Evolutionary conservation across 1,140 invertebrate genomes (phyloP), one percentile per base, ranked within the genome.

Genomic region (Bicyclus anynana): DNA sequence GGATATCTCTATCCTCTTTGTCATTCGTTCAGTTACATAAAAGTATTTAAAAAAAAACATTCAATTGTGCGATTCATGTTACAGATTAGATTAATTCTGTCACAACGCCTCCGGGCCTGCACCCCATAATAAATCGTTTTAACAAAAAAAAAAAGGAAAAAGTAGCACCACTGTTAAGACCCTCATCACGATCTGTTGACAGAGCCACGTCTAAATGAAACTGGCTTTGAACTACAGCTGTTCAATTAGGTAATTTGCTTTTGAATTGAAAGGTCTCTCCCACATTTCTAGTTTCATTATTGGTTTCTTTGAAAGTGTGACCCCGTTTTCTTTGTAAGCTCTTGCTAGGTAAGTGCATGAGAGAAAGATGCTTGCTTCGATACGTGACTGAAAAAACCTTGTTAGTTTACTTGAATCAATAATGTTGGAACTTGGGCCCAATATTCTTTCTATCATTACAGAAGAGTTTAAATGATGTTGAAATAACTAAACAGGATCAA

Each of bases 161-260:
- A 27, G 26, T 5, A 27, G 10, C 29, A 12, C 29, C 29, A 3
- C n/a, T 12, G n/a, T 33, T n/a, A 33, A 33, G n/a, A 33, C 29
- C 29, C 29, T 33, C 10, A 33, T 33, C 29, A 33, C 29, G 29
- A 33, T 33, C 46, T 29, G 26, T 17, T 48, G 46, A 48, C 46
- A 29, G 26, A 23, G 9, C 13, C 10, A 12, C 44, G 46, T 48
- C 29, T 29, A 27, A 48, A 48, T 48, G 29, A 33, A 33, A 33
- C 12, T 33, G 29, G 29, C 29, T 33, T 12, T 33, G 29, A 33
- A 7, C 29, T 12, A 33, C n/a, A 33, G 29, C 29, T 33, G 29
- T 33, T 33, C 29, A 12, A 33, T 33, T 33, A 33, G 29, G 29
- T 33, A 33, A 33, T 33, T 33, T 33, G 29, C 29, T 33, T 33